These are phyloP conservation scores for Pyrgilauda ruficollis DNA, from an alignment of 2,113 vertebrate species.

Conservation along the genomic window DNA sequence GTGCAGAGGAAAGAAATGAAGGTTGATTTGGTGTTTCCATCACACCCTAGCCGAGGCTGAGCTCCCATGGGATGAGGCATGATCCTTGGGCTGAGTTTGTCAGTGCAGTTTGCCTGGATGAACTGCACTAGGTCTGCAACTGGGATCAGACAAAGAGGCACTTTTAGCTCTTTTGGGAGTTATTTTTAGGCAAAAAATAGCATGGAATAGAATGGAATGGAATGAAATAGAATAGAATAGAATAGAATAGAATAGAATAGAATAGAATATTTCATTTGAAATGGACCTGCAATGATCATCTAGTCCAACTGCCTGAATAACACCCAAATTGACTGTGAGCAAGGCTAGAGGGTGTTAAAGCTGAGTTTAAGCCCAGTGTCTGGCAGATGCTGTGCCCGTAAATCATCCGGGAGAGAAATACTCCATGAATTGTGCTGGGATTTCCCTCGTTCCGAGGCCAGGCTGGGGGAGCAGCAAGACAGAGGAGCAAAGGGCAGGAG, in stretches of 20 bases:
- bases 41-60: background rate
- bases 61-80: background rate
- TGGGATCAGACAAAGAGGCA: background rate
- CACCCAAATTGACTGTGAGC: background rate
- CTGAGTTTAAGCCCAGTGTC: background rate
- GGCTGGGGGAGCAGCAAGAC: background rate
- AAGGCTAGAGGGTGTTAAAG: background rate
- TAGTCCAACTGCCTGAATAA: background rate
- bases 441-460: background rate
- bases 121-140: rapidly evolving
- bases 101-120: background rate
- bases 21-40: background rate
- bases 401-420: background rate
- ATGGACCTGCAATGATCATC: background rate
- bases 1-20: background rate
- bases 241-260: background rate
- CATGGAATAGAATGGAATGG: background rate
- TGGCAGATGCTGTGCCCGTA: background rate
- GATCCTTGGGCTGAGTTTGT: background rate
- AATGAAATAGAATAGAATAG: background rate
- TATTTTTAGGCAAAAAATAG: background rate
- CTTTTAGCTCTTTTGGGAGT: background rate
- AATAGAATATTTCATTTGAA: background rate
- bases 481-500: background rate
- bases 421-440: background rate